These are phyloP conservation scores for Hyppa rectilinea DNA, from an alignment of 2,888 invertebrate genomes.

Conservation along the genomic window DNA sequence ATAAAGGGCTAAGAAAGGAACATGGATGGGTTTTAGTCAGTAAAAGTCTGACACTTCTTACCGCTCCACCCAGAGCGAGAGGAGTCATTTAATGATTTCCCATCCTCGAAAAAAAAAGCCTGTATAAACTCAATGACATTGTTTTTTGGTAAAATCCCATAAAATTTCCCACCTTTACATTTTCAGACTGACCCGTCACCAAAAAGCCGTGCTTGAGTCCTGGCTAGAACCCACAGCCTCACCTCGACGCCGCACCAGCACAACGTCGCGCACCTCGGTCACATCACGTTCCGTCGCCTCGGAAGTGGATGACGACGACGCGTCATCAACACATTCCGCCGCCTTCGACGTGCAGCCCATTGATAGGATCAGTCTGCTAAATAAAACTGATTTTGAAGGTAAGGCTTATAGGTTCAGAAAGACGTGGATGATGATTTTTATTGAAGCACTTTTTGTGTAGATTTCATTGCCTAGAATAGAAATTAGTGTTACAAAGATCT, in stretches of 20 bases:
- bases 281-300: slow-evolving; percentile 54
- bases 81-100: too few species aligned
- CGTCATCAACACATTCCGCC: slow-evolving; percentile 63
- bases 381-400: slow-evolving; percentile 88
- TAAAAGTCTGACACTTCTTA: too few species aligned
- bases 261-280: slow-evolving; percentile 57
- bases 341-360: slow-evolving; percentile 80
- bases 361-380: slow-evolving; percentile 86
- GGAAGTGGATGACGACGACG: slow-evolving; percentile 69
- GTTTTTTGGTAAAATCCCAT: too few species aligned
- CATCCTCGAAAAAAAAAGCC: too few species aligned
- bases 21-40: too few species aligned
- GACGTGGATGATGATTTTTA: background rate
- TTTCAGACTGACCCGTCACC: slow-evolving; percentile 86
- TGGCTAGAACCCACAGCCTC: slow-evolving; percentile 68
- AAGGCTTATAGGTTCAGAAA: slow-evolving; percentile 21
- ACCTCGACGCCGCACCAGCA: slow-evolving; percentile 40
- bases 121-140: too few species aligned
- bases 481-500: too few species aligned
- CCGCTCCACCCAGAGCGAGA: too few species aligned
- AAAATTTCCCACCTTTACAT: too few species aligned
- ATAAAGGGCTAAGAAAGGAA: too few species aligned
- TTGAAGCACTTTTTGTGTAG: background rate
- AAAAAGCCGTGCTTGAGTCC: slow-evolving; percentile 83
- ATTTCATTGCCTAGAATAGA: background rate